A percentile compares a stretch with the other conserved stretches of the same genome.
Evolutionary conservation across 53 echinoderm and acorn worm species (phyloP).

Genomic region (Holothuria leucospilota): DNA sequence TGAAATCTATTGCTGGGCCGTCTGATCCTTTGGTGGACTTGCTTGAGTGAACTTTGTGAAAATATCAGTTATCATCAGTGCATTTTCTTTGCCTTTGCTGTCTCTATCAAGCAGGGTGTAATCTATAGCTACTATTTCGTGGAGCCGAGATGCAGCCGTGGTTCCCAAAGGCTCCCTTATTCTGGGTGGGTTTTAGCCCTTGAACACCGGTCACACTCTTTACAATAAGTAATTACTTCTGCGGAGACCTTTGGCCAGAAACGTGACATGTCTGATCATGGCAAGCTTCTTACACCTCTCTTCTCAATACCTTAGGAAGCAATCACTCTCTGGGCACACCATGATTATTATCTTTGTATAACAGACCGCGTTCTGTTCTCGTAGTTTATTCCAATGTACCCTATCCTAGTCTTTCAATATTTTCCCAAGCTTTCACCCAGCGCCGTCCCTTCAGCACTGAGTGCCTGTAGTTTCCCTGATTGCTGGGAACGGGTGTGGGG

Average conservation of each 20-base stretch:
- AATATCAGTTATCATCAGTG: conserved; percentile 66
- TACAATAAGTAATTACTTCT: conserved; percentile 1
- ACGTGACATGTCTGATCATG: conserved; percentile 30
- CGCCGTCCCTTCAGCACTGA: too few species aligned
- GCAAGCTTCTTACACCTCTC: background rate
- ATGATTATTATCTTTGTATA: conserved; percentile 24
- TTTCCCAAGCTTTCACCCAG: too few species aligned
- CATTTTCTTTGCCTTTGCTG: conserved; percentile 57
- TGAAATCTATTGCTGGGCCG: conserved; percentile 50
- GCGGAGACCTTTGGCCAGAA: conserved; percentile 25
- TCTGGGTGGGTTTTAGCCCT: conserved; percentile 36
- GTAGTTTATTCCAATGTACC: too few species aligned
- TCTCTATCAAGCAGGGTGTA: conserved; percentile 63
- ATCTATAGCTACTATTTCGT: conserved; percentile 65
- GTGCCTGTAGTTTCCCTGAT: too few species aligned
- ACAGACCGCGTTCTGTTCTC: conserved; percentile 44
- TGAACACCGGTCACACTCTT: conserved; percentile 58
- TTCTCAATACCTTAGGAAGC: conserved; percentile 15
- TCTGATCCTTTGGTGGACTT: conserved; percentile 61
- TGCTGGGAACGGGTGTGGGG: too few species aligned
- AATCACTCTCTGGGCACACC: conserved; percentile 6
- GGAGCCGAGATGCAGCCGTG: conserved; percentile 43
- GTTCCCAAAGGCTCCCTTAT: conserved; percentile 41
- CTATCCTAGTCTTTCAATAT: too few species aligned
- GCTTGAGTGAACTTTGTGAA: conserved; percentile 68